Conservation (phyloP, 2,888 invertebrate genomes). For the Metopia argyrocephala region DNA sequence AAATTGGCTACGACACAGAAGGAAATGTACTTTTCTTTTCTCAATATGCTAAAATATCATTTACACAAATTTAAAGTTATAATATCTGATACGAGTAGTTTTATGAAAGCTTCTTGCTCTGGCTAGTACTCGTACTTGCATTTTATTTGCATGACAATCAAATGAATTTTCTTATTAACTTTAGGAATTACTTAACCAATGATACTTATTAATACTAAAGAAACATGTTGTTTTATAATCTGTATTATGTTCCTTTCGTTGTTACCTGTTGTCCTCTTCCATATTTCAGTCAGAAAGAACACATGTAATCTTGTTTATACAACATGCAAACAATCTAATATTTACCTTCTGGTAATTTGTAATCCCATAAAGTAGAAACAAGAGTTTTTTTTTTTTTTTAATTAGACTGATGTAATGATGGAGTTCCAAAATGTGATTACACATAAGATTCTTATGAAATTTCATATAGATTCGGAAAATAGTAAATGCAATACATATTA, state of each 20-base stretch:
- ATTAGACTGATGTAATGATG: no score
- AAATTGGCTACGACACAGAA: background rate
- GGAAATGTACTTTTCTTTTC: background rate
- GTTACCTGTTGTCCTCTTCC: background rate
- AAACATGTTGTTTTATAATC: background rate
- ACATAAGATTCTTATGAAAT: no score
- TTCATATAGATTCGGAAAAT: no score
- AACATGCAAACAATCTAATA: background rate
- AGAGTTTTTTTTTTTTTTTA: no score
- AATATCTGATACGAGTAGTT: background rate
- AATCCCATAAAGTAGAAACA: background rate
- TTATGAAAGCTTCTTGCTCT: background rate
- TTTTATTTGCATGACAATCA: constrained; percentile 2
- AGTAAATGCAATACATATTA: no score
- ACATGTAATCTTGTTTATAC: background rate
- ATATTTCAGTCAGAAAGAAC: background rate
- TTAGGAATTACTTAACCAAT: background rate
- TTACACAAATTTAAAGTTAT: background rate
- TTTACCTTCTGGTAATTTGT: constrained; percentile 3
- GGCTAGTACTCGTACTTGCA: background rate
- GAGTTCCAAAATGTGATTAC: no score
- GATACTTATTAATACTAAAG: background rate
- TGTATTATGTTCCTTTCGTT: background rate
- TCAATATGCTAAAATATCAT: background rate
- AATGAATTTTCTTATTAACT: constrained; percentile 14